phyloP scores from a whole-genome alignment of 2,888 invertebrate species.

The Muschampia plurimacula region DNA sequence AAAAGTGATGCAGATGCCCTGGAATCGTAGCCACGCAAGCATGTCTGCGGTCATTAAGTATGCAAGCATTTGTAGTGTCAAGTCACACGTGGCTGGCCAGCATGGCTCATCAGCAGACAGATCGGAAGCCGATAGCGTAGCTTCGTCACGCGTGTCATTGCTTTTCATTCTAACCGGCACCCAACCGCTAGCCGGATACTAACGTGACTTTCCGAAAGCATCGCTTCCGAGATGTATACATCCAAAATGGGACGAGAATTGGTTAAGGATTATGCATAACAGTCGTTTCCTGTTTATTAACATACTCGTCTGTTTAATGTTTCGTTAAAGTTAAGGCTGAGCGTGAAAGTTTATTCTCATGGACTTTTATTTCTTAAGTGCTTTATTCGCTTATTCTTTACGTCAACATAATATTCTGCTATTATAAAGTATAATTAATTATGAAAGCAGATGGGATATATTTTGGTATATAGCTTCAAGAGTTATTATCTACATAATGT shows the following conservation, averaged over 20 bases:
- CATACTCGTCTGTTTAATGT: constrained; percentile 14
- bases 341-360: constrained; percentile 11
- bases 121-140: constrained; percentile 76
- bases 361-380: constrained; percentile 1
- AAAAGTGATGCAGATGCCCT: constrained; percentile 3
- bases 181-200: constrained; percentile 76
- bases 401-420: not conserved
- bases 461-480: not conserved
- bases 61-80: constrained; percentile 41
- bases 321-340: constrained; percentile 12
- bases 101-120: constrained; percentile 50
- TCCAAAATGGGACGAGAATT: constrained; percentile 40
- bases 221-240: constrained; percentile 50
- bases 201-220: constrained; percentile 64
- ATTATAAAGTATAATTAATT: not conserved
- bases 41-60: constrained; percentile 28
- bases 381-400: constrained; percentile 17
- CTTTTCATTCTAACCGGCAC: constrained; percentile 58
- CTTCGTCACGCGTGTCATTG: constrained; percentile 66
- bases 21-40: constrained; percentile 31
- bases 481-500: not conserved
- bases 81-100: constrained; percentile 37
- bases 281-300: constrained; percentile 37
- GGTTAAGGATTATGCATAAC: constrained; percentile 41
- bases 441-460: not conserved